Evolutionary conservation across 2,888 invertebrate genomes (phyloP).

Genomic region (Cartodere bifasciata): DNA sequence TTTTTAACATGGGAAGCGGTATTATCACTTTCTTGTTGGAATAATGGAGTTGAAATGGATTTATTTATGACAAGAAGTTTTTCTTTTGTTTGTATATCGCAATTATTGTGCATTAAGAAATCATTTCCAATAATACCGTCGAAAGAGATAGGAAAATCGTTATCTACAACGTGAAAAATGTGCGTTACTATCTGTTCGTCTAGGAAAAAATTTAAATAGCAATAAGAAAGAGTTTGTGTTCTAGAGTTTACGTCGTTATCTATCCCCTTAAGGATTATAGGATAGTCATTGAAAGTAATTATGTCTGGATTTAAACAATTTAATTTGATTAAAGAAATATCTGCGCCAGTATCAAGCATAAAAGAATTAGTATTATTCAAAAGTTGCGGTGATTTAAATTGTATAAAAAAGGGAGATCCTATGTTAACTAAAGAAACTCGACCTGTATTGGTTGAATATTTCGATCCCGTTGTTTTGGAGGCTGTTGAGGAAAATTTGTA

Average conservation of each 20-base stretch:
- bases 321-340: slow-evolving; percentile 11
- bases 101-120: slow-evolving; percentile 8
- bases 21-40: background rate
- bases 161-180: slow-evolving; percentile 10
- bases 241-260: slow-evolving; percentile 4
- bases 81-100: slow-evolving; percentile 11
- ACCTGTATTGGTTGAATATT: slow-evolving; percentile 8
- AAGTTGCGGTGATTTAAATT: slow-evolving; percentile 6
- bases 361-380: slow-evolving; percentile 6
- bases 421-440: slow-evolving; percentile 10
- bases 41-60: slow-evolving; percentile 1
- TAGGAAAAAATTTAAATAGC: slow-evolving; percentile 1
- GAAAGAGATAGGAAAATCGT: slow-evolving; percentile 15
- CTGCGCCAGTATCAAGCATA: slow-evolving; percentile 12
- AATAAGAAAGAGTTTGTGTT: slow-evolving; percentile 6
- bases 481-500: too few relatives aligned
- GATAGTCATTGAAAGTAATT: slow-evolving; percentile 4
- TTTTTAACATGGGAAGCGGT: too few relatives aligned
- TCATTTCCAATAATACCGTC: slow-evolving; percentile 16
- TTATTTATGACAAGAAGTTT: slow-evolving; percentile 10
- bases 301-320: slow-evolving; percentile 9
- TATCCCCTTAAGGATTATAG: slow-evolving; percentile 8
- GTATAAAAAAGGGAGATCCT: slow-evolving; percentile 7
- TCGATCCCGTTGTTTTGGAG: too few relatives aligned
- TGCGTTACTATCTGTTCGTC: slow-evolving; percentile 6